These are phyloP conservation scores for Hydraecia micacea DNA, from an alignment of 2,888 invertebrate genomes.

Conservation along the genomic window DNA sequence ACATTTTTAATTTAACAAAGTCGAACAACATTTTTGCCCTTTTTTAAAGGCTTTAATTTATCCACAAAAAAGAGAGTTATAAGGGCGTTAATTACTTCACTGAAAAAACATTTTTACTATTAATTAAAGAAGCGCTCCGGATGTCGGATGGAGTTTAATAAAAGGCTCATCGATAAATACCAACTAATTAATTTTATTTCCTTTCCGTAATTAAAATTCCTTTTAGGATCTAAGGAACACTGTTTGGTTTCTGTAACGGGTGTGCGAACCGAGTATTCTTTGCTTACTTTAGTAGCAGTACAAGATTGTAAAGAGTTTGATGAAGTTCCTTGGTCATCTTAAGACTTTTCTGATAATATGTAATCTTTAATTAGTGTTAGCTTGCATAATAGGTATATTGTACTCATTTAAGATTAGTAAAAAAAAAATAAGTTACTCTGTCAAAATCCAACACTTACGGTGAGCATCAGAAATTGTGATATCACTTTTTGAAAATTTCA, in stretches of 20 bases:
- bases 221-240: slow-evolving; percentile 50
- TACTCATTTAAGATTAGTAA: no score
- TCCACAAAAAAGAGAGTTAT: slow-evolving; percentile 61
- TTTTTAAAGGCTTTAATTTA: slow-evolving; percentile 48
- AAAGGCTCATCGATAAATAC: slow-evolving; percentile 78
- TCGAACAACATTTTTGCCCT: slow-evolving; percentile 7
- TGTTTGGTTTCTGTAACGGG: slow-evolving; percentile 47
- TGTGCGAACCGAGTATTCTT: slow-evolving; percentile 6
- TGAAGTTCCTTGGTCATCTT: neutral
- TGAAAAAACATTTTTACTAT: slow-evolving; percentile 71
- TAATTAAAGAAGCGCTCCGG: slow-evolving; percentile 75
- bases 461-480: neutral
- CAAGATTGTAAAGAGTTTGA: neutral
- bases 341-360: no score
- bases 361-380: no score
- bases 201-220: slow-evolving; percentile 70
- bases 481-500: neutral
- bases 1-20: slow-evolving; percentile 32
- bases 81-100: slow-evolving; percentile 66
- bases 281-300: neutral
- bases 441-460: no score
- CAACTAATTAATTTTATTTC: slow-evolving; percentile 77
- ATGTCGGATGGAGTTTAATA: slow-evolving; percentile 76
- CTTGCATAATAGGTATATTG: no score
- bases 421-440: no score